Base-by-base conservation (phyloP, 1,140 invertebrate genomes). In the Apis dorsata region DNA sequence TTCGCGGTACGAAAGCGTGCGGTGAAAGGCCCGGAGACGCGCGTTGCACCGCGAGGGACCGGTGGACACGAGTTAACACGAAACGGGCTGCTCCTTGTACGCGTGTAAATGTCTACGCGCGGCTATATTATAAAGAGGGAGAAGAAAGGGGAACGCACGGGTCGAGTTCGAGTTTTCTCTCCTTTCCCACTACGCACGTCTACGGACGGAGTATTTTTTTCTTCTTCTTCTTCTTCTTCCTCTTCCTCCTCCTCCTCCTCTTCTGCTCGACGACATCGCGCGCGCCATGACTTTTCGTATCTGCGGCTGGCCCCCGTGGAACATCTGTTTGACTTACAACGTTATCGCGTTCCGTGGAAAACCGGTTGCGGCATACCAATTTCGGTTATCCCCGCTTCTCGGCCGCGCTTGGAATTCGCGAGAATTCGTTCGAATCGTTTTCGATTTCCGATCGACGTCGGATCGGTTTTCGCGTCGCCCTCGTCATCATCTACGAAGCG, bases 281-380 rank as follows among this genome's bases (percentile, higher is more conserved):
- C 17, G 71, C 68, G 60, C 24, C 51, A 55, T n/a, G 65, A 65
- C n/a, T 81, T 73, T 86, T 86, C 73, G 84, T 85, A 84, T 86
- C 86, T 78, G 65, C 21, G 44, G 51, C 72, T 51, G 59, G 51
- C 62, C 60, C 62, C 60, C 44, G 55, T 72, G 83, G 69, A 88
- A 88, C 86, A 85, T 85, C 78, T 84, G 81, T 88, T 69, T 59
- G 60, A 75, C 60, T 84, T 21, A 65, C 68, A n/a, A 62, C n/a
- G 82, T 88, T 88, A 88, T 88, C 86, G 85, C 70, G 78, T 17
- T 68, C 44, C 74, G 65, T 87, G 82, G 70, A 81, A 81, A 88
- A 87, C 86, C 85, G 85, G 86, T 87, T 86, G 81, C 80, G 34
- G 62, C 63, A 63, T 62, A 72, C 86, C 81, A 71, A 86, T 87